Percentiles rank a stretch among this genome's conserved stretches.
phyloP scores from a whole-genome alignment of 2,888 invertebrate species.

The Lycophotia porphyrea region DNA sequence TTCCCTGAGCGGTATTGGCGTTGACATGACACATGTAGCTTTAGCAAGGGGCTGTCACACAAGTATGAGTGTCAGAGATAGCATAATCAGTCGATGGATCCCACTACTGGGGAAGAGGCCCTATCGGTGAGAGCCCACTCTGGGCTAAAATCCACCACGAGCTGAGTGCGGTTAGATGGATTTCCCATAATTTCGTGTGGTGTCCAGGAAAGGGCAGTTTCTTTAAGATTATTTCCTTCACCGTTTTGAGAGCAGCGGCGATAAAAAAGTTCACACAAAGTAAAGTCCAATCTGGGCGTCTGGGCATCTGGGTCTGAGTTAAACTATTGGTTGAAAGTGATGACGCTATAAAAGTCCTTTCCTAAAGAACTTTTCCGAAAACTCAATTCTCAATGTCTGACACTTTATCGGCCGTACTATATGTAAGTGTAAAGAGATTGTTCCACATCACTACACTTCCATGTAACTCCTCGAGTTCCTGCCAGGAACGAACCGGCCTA shows the following conservation, averaged over 20 bases:
- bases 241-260: not conserved
- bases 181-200: not conserved
- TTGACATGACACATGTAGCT: conserved; percentile 19
- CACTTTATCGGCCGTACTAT: conserved; percentile 12
- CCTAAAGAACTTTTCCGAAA: not conserved
- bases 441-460: conserved; percentile 56
- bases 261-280: not conserved
- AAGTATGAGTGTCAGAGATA: not conserved
- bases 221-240: not conserved
- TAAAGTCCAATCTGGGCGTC: not conserved
- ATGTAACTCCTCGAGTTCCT: conserved; percentile 24
- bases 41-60: not conserved
- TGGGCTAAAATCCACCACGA: not conserved
- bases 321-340: not conserved
- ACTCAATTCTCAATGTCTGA: not conserved
- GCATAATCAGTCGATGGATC: not conserved
- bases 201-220: not conserved
- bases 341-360: not conserved
- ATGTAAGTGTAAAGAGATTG: conserved; percentile 59
- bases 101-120: too few species aligned
- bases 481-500: conserved; percentile 51
- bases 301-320: too few species aligned
- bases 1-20: conserved; percentile 35
- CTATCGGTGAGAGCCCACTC: too few species aligned
- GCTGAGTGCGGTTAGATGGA: not conserved